These are phyloP conservation scores for Conops quadrifasciatus DNA, from an alignment of 2,888 invertebrate genomes.

Conservation along the genomic window DNA sequence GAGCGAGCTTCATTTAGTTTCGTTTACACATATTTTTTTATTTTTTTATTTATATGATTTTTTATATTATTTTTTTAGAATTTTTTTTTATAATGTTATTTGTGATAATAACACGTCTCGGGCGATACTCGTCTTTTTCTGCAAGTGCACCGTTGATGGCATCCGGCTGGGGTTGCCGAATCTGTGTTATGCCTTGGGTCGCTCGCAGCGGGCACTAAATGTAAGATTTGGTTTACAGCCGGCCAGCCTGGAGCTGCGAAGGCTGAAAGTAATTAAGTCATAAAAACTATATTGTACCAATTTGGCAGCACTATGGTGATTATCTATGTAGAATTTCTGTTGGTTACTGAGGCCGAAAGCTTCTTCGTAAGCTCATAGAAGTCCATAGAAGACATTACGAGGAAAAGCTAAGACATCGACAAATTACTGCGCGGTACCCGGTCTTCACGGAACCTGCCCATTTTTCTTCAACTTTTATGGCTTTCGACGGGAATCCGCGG, in stretches of 20 bases:
- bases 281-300: not conserved
- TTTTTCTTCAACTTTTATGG: not conserved
- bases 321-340: not conserved
- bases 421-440: not conserved
- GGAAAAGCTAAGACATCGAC: not conserved
- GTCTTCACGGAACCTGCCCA: not conserved
- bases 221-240: not conserved
- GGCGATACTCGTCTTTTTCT: slow-evolving; percentile 3
- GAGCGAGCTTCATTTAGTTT: not conserved
- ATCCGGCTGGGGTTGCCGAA: not conserved
- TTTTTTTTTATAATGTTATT: too few species aligned
- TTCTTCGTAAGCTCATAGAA: not conserved
- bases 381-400: not conserved
- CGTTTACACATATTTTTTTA: not conserved
- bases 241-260: not conserved
- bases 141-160: not conserved
- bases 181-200: not conserved
- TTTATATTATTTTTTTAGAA: too few species aligned
- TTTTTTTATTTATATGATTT: too few species aligned
- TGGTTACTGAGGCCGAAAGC: not conserved
- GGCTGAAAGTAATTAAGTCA: slow-evolving; percentile 5
- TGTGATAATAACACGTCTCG: not conserved
- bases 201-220: not conserved
- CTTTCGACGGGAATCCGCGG: not conserved
- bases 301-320: not conserved